Percentiles rank a stretch among this genome's conserved stretches.
Evolutionary conservation across 2,113 vertebrate genomes (phyloP).

Genomic region (Chascanopsetta lugubris): DNA sequence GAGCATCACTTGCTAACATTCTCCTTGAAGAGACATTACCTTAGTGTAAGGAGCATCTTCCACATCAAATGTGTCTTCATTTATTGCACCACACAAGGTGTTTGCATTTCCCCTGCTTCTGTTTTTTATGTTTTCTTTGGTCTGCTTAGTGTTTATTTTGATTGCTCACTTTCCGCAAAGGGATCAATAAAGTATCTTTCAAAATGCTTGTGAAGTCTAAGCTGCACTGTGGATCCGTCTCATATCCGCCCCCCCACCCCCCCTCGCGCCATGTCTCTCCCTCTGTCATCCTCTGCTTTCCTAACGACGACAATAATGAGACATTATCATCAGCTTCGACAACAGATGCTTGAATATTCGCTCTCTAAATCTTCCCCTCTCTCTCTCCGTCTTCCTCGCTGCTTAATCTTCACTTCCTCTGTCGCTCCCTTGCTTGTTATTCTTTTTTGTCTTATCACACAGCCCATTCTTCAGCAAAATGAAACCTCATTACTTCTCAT

Average conservation of each 20-base stretch:
- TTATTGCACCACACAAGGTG: no score
- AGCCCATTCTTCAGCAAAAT: conserved; percentile 42
- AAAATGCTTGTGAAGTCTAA: conserved; percentile 18
- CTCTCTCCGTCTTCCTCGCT: conserved; percentile 19
- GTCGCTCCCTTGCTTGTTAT: conserved; percentile 28
- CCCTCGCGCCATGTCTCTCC: not conserved
- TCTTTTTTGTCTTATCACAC: conserved; percentile 38
- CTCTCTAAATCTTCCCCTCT: conserved; percentile 31
- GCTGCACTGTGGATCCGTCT: not conserved
- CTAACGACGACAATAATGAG: conserved; percentile 57
- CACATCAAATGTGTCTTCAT: no score
- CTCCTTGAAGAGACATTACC: no score
- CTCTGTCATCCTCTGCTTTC: conserved; percentile 25
- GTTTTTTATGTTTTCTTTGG: no score
- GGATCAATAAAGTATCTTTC: conserved; percentile 33
- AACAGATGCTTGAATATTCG: conserved; percentile 54
- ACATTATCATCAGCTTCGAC: conserved; percentile 47
- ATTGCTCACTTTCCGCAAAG: conserved; percentile 29
- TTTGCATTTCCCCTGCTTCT: no score
- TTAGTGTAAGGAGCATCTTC: no score
- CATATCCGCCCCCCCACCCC: not conserved
- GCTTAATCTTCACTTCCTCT: conserved; percentile 42
- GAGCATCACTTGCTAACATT: no score
- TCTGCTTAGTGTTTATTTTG: no score
- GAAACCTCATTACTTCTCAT: conserved; percentile 44